Evolutionary conservation across 2,113 vertebrate species (phyloP).

Genomic region (Haemorhous mexicanus): DNA sequence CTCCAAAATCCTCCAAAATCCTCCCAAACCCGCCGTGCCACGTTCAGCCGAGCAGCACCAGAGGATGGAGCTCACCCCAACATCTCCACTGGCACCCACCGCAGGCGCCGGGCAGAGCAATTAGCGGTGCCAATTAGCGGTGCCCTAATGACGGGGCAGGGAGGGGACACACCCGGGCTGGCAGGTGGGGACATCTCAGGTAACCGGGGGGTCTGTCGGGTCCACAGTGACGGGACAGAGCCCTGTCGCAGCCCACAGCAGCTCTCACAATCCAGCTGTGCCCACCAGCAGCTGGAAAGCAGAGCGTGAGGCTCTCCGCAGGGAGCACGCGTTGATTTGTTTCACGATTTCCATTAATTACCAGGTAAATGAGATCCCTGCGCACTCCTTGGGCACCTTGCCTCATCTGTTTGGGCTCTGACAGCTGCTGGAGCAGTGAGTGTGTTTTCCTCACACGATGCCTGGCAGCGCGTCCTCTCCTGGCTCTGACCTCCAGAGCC

Average conservation of each 20-base stretch:
- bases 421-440: constrained; percentile 14
- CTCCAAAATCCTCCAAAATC: too few species aligned
- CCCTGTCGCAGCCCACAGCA: background rate
- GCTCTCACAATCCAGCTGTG: fast-evolving
- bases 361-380: constrained; percentile 56
- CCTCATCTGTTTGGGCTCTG: background rate
- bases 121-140: background rate
- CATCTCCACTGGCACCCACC: background rate
- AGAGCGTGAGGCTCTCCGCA: background rate
- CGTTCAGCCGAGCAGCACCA: background rate
- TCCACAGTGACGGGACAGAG: fast-evolving
- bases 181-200: fast-evolving
- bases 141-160: fast-evolving
- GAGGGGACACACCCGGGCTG: fast-evolving
- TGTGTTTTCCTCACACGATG: background rate
- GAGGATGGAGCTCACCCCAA: fast-evolving
- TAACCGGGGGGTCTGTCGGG: fast-evolving
- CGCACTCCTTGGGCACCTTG: constrained; percentile 13
- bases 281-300: background rate
- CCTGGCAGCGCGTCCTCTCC: background rate
- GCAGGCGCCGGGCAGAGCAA: background rate
- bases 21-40: background rate
- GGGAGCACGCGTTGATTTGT: constrained; percentile 27
- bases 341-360: constrained; percentile 58
- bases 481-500: background rate